A percentile compares a stretch with the other conserved stretches of the same genome.
Conservation (phyloP, 2,113 vertebrate genomes). For the Macquaria australasica region DNA sequence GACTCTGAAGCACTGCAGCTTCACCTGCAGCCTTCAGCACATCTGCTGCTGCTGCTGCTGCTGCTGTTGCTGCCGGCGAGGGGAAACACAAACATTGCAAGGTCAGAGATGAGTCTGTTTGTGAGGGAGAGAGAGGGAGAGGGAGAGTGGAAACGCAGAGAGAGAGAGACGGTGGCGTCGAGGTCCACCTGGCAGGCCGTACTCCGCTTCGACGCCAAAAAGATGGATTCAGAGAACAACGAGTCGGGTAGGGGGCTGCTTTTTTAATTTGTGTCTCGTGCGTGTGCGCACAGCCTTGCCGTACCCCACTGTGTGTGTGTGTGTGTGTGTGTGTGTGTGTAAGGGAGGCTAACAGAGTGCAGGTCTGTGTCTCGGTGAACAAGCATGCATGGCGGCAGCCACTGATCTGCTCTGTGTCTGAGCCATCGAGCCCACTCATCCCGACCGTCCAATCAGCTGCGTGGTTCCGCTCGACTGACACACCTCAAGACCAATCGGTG, state of each 20-base stretch:
- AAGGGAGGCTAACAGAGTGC: conserved; percentile 3
- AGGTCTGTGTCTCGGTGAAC: not conserved
- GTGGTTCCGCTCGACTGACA: not conserved
- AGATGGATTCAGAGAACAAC: conserved; percentile 77
- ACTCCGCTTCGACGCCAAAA: conserved; percentile 26
- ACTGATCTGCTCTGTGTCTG: conserved; percentile 41
- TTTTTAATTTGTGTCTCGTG: conserved; percentile 28
- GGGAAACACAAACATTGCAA: conserved; percentile 69
- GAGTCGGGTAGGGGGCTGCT: conserved; percentile 69
- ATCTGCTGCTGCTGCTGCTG: conserved; percentile 50
- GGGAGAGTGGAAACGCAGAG: not conserved
- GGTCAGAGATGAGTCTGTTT: conserved; percentile 70
- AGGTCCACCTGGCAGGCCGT: conserved; percentile 69
- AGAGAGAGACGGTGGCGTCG: conserved; percentile 15
- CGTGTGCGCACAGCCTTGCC: conserved; percentile 1
- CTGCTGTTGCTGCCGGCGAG: conserved; percentile 43
- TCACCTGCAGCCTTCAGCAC: conserved; percentile 56
- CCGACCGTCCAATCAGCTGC: conserved; percentile 36
- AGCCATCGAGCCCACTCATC: not conserved
- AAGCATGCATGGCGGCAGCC: conserved; percentile 8
- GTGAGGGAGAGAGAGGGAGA: not conserved
- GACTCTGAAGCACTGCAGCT: conserved; percentile 43
- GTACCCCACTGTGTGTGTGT: not conserved
- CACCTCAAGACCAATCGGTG: conserved; percentile 14
- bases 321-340: conserved; percentile 26